Conservation (phyloP, 2,797 vertebrate genomes). For the Graptemys geographica region DNA sequence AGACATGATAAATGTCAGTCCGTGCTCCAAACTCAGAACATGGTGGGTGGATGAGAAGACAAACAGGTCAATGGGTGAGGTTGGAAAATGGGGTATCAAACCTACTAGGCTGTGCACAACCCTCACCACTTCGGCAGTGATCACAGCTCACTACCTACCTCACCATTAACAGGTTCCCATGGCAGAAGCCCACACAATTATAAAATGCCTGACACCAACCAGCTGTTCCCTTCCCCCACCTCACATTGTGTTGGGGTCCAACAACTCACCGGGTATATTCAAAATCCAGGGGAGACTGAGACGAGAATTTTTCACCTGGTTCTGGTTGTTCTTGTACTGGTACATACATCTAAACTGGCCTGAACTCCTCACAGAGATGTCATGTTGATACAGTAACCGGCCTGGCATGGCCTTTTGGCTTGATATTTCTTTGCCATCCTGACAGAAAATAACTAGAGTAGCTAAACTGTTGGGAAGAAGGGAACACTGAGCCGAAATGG, state of each 20-base stretch:
- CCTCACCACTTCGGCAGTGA: too few species aligned
- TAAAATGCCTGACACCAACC: too few species aligned
- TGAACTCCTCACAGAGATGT: background rate
- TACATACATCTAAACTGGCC: background rate
- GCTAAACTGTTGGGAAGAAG: background rate
- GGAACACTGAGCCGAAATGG: background rate
- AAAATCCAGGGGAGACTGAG: background rate
- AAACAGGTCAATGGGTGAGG: too few species aligned
- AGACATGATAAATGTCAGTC: background rate
- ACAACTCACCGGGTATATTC: background rate
- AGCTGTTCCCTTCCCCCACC: too few species aligned
- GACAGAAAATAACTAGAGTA: background rate
- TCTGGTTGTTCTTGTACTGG: background rate
- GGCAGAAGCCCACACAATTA: too few species aligned
- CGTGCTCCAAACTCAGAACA: background rate
- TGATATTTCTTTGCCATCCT: background rate
- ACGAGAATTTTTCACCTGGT: background rate
- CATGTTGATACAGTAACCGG: background rate
- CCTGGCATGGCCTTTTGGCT: background rate
- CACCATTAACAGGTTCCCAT: too few species aligned
- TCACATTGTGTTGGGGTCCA: too few species aligned
- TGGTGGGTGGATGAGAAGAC: background rate
- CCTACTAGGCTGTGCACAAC: too few species aligned
- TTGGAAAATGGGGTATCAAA: too few species aligned
- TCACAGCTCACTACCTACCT: too few species aligned